Conservation (phyloP, 2,113 vertebrate genomes). For the Oostethus manadensis region DNA sequence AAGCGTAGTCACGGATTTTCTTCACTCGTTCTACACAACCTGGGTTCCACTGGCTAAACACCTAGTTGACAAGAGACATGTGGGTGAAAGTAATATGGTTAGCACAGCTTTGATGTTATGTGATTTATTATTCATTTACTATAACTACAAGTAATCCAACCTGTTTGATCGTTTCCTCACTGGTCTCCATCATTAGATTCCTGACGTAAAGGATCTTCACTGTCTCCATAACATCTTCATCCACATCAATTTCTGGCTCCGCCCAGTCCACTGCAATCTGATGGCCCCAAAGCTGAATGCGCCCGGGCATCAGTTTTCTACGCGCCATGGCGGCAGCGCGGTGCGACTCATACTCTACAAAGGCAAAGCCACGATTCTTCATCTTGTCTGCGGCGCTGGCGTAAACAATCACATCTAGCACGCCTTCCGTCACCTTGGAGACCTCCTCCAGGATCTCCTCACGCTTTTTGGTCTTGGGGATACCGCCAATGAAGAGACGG, state of each 20-base stretch:
- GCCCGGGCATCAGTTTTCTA: slow-evolving; percentile 94
- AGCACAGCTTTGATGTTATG: neutral
- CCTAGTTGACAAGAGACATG: slow-evolving; percentile 50
- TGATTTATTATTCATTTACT: no score
- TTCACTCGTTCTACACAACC: slow-evolving; percentile 95
- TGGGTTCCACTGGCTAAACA: slow-evolving; percentile 91
- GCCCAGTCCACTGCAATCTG: slow-evolving; percentile 99
- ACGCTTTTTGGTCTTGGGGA: slow-evolving; percentile 98
- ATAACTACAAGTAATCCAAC: slow-evolving; percentile 34
- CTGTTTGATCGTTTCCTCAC: slow-evolving; percentile 90
- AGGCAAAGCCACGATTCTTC: slow-evolving; percentile 98
- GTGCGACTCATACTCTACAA: slow-evolving; percentile 97
- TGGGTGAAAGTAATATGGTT: neutral
- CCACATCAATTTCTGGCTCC: slow-evolving; percentile 96
- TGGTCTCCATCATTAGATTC: slow-evolving; percentile 98
- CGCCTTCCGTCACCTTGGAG: slow-evolving; percentile 94
- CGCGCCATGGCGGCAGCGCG: slow-evolving; percentile 95
- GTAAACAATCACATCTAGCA: slow-evolving; percentile 95
- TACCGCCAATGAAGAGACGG: slow-evolving; percentile 96
- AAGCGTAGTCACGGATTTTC: slow-evolving; percentile 97
- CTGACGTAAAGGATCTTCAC: slow-evolving; percentile 98
- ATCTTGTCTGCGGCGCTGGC: slow-evolving; percentile 97
- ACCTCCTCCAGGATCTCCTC: slow-evolving; percentile 98
- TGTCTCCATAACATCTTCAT: slow-evolving; percentile 98
- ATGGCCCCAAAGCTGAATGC: slow-evolving; percentile 97